These are phyloP conservation scores for Eilema sororculum DNA, from an alignment of 2,888 invertebrate genomes.

Conservation along the genomic window DNA sequence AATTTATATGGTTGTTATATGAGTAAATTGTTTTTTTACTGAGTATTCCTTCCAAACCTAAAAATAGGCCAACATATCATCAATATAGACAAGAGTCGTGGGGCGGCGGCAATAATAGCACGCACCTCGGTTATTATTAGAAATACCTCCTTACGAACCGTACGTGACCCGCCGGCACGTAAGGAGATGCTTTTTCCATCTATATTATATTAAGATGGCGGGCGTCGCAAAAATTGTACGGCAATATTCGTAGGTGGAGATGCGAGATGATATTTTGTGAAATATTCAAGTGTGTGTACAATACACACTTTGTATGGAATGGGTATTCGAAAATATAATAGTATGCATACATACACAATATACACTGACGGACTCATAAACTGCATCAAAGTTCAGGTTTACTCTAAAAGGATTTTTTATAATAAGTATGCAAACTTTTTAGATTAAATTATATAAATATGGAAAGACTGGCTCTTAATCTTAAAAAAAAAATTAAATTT, in stretches of 20 bases:
- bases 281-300: constrained; percentile 9
- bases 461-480: too few species aligned
- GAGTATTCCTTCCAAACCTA: background rate
- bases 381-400: too few species aligned
- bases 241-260: background rate
- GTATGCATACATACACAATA: background rate
- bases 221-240: constrained; percentile 6
- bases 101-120: constrained; percentile 10
- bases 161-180: constrained; percentile 16
- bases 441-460: too few species aligned
- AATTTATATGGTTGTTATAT: too few species aligned
- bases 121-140: constrained; percentile 20
- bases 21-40: too few species aligned
- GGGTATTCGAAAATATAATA: background rate
- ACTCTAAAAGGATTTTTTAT: too few species aligned
- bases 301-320: background rate
- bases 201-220: constrained; percentile 18
- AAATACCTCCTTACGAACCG: constrained; percentile 16
- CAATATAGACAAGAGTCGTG: background rate
- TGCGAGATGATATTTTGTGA: constrained; percentile 3
- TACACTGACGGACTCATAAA: too few species aligned
- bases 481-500: too few species aligned
- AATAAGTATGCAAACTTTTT: too few species aligned
- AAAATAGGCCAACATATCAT: background rate
- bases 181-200: constrained; percentile 7